Base-by-base conservation (phyloP, 2,113 vertebrate species). In the Nyctereutes procyonoides region DNA sequence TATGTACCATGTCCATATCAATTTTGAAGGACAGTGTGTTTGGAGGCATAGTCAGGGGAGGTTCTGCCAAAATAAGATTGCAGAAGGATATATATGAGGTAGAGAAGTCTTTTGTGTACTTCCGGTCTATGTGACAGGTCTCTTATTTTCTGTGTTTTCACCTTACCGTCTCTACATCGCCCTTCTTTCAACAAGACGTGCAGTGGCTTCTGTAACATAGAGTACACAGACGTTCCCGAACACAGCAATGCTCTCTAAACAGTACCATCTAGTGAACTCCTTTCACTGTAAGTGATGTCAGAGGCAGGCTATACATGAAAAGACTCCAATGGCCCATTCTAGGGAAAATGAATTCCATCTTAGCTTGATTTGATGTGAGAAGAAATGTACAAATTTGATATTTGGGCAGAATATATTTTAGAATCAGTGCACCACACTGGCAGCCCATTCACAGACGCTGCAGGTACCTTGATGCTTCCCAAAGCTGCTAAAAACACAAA, bases 391-490 rank as follows among this genome's bases (percentile, higher is more conserved):
- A 90, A 94, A 96, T 88, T 62, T 95, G 60, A 71, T 93, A 95
- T 91, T 76, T 86, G 43, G 8, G 35, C 32, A 88, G 79, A 95
- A 86, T 76, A 58, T 58, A 65, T 94, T 96, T 96, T 65, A 79
- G 69, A 96, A 79, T 22, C 60, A 43, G 86, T 62, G 6, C 16
- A 69, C 80, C 87, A 96, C 60, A 92, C 67, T 77, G 86, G 90
- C 60, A 96, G 80, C 22, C 69, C 95, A 95, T 88, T 97, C 93
- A 93, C 91, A 97, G 83, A 35, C 94, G 48, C 93, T 4, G 28
- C 65, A 92, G 91, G 90, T 11, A 86, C 56, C 77, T 51, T 48
- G 82, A 77, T 17, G 58, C 94, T 83, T 90, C 94, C 83, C 51
- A 56, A 88, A 90, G 51, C 86, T 86, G 53, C 77, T 62, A 48